Percentiles rank a stretch among this genome's conserved stretches.
These are phyloP conservation scores for Ctenomys sociabilis DNA, from an alignment of 2,113 vertebrate genomes.

Conservation along the genomic window DNA sequence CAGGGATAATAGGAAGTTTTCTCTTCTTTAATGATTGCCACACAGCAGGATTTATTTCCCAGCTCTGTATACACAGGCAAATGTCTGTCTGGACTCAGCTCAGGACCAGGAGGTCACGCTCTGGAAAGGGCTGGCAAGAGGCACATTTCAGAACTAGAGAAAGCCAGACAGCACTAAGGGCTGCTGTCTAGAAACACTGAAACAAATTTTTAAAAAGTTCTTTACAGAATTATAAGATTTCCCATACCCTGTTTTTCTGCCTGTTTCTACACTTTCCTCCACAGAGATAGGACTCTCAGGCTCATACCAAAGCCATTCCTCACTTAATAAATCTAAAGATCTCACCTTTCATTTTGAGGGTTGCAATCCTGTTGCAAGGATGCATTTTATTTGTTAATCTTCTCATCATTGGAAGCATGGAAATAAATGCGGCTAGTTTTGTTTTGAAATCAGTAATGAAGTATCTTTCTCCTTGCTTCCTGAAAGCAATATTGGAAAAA, in stretches of 20 bases:
- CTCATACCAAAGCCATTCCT: too few species aligned
- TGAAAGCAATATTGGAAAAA: slow-evolving; percentile 24
- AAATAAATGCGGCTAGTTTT: too few species aligned
- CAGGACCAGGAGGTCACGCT: neutral
- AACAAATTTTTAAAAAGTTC: neutral
- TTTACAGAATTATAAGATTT: neutral
- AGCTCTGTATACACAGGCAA: neutral
- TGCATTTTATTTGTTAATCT: neutral
- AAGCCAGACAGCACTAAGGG: neutral
- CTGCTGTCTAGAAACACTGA: neutral
- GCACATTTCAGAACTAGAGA: neutral
- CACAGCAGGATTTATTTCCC: neutral
- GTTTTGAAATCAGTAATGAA: neutral
- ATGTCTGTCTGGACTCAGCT: neutral
- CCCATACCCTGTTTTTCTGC: rapidly evolving
- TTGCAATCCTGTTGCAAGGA: neutral
- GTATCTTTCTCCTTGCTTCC: neutral
- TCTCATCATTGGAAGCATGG: neutral
- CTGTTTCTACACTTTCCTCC: neutral
- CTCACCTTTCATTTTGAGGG: neutral
- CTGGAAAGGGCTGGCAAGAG: neutral
- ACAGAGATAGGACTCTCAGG: neutral
- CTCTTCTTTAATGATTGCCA: neutral
- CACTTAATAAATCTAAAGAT: neutral
- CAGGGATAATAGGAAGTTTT: neutral